Evolutionary conservation across 2,797 vertebrate species (phyloP), one percentile per base, ranked within the genome.

Genomic region (Mastacembelus armatus): DNA sequence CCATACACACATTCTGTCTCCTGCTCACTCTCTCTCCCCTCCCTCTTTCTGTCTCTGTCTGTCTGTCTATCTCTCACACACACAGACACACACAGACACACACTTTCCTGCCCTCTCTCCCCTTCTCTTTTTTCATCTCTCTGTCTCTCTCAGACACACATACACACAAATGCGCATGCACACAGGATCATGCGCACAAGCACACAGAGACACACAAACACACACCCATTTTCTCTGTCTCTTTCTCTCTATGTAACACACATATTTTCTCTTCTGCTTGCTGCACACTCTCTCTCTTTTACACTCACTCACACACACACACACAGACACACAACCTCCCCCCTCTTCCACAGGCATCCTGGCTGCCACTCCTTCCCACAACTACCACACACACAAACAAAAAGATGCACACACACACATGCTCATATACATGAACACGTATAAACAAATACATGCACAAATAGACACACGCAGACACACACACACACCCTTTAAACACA

Each of bases 301-400:
- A 55, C 50, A 69, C 45, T 45, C 50, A 50, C 32, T 38, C 24
- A 49, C 52, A 57, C 60, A 30, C 24, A 50, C 65, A 45, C 40
- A 49, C 14, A 64, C 65, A 68, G 70, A 68, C 67, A 79, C 71
- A 72, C 74, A n/a, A 78, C 71, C 58, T 47, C 59, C 66, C 80
- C 71, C 81, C 76, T 72, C 75, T 79, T 84, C 81, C 77, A 85
- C 84, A 81, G 80, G 79, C 88, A 85, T 86, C 78, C 85, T 86
- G 75, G 74, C 69, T 86, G 83, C 84, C 83, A 87, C 86, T 85
- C 81, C 78, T 82, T 77, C 74, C 56, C 74, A n/a, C 76, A 80
- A 85, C 83, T 83, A 84, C 74, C 81, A 83, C 71, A 79, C 78
- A 85, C 75, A 78, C 61, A 79, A 40, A 74, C 10, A 22, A 55